Base-by-base conservation (phyloP, 2,797 vertebrate species). In the Psittacula echo region DNA sequence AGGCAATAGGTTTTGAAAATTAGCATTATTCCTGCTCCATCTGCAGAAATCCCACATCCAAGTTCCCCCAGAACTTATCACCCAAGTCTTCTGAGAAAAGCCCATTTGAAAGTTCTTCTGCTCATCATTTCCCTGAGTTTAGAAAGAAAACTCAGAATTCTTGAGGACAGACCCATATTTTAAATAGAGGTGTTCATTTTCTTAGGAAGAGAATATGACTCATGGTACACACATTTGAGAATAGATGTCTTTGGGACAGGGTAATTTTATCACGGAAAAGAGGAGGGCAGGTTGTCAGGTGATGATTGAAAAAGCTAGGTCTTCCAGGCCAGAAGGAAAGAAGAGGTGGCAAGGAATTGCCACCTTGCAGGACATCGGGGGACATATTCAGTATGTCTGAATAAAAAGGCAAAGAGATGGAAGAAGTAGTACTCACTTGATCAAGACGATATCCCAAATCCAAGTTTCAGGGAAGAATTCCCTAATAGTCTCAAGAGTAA, bases 391-490 rank as follows among this genome's bases (percentile, higher is more conserved):
- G 13, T 68, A 61, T 61, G 9, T 62, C 27, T 71, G 61, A n/a
- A 83, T 86, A 89, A 18, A 22, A 75, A 78, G 30, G 16, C 5
- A 65, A 68, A 60, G 6, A 42, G 26, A 72, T 32, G 5, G 39
- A 70, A 79, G 29, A 77, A 89, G 5, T 6, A 75, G 9, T 65
- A 86, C 95, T 95, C 89, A 99, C 98, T 98, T 98, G n/a, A 98
- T 97, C 85, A 96, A 30, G 64, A 99, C 90, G 11, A 99, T 96
- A 87, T 98, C 97, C 98, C 98, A 99, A 92, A 99, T 98, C 99
- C 98, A 99, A 24, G 98, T 98, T 95, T 99, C 98, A 16, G 98
- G 99, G 89, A 99, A 99, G 93, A 96, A 98, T 9, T 92, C 97
- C 64, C 98, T 97, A 84, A 98, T 29, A 53, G 73, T 97, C 30